These are phyloP conservation scores for Ciconia boyciana DNA, from an alignment of 2,113 vertebrate genomes.

Conservation along the genomic window DNA sequence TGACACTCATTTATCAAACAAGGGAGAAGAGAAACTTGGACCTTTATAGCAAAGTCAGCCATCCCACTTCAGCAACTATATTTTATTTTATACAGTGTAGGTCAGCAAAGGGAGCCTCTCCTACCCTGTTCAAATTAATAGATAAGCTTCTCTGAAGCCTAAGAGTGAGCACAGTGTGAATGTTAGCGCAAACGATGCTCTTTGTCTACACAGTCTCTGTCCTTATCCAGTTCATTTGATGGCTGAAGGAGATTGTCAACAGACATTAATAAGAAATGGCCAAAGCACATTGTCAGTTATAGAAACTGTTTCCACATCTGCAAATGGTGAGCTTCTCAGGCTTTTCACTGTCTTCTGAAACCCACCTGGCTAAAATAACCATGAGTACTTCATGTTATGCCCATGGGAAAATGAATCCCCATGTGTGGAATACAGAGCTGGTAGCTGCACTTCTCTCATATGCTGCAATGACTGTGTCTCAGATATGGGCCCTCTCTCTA, in stretches of 20 bases:
- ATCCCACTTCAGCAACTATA: neutral
- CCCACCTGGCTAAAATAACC: neutral
- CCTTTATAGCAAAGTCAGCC: neutral
- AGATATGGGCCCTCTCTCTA: neutral
- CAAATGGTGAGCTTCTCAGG: neutral
- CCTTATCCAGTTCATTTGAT: neutral
- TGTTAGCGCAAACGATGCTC: neutral
- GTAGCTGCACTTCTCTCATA: neutral
- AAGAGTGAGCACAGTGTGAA: neutral
- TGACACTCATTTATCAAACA: conserved; percentile 45
- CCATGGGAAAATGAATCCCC: neutral
- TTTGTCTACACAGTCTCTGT: neutral
- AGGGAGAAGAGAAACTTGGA: neutral
- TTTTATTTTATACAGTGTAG: neutral
- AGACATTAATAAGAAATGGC: neutral
- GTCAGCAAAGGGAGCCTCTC: neutral
- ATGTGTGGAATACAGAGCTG: neutral
- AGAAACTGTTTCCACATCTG: neutral
- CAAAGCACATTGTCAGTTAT: neutral
- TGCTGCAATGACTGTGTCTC: neutral
- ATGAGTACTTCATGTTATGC: neutral
- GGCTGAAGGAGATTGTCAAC: neutral
- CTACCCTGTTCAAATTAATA: neutral
- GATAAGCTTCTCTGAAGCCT: neutral
- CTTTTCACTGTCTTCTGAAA: neutral